These are phyloP conservation scores for Jordanella pulchra DNA, from an alignment of 2,797 vertebrate genomes.

Conservation along the genomic window DNA sequence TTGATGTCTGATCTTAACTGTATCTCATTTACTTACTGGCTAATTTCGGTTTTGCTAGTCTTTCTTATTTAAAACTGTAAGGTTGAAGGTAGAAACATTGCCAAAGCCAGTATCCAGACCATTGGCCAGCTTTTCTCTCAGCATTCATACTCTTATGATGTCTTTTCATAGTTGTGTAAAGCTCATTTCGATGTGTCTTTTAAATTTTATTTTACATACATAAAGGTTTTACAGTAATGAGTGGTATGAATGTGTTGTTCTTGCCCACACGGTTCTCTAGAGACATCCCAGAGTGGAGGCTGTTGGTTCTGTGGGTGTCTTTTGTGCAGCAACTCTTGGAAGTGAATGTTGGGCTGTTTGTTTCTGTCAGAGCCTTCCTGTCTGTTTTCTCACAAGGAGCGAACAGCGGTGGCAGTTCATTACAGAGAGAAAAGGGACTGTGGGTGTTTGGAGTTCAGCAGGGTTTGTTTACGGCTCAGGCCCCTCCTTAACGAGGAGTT, in stretches of 20 bases:
- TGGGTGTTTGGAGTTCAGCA: slow-evolving; percentile 74
- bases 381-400: slow-evolving; percentile 61
- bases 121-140: slow-evolving; percentile 45
- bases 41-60: background rate
- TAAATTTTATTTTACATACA: slow-evolving; percentile 32
- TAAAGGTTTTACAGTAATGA: slow-evolving; percentile 11
- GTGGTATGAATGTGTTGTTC: slow-evolving; percentile 19
- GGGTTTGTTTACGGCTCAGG: slow-evolving; percentile 82
- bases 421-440: slow-evolving; percentile 71
- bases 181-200: slow-evolving; percentile 20
- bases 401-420: slow-evolving; percentile 78
- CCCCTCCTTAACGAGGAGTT: slow-evolving; percentile 82
- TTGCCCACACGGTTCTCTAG: slow-evolving; percentile 31
- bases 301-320: slow-evolving; percentile 41
- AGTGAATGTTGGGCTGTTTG: slow-evolving; percentile 41
- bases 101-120: slow-evolving; percentile 50
- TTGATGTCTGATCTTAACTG: slow-evolving; percentile 5
- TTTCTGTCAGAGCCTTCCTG: slow-evolving; percentile 59
- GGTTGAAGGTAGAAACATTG: slow-evolving; percentile 41
- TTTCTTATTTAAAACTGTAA: slow-evolving; percentile 37
- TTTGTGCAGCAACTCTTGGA: slow-evolving; percentile 32
- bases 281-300: slow-evolving; percentile 41
- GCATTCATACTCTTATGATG: slow-evolving; percentile 48
- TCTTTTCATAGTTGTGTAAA: slow-evolving; percentile 21
- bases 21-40: slow-evolving; percentile 35